These are phyloP conservation scores for Hirundo rustica DNA, from an alignment of 2,797 vertebrate genomes.

Conservation along the genomic window DNA sequence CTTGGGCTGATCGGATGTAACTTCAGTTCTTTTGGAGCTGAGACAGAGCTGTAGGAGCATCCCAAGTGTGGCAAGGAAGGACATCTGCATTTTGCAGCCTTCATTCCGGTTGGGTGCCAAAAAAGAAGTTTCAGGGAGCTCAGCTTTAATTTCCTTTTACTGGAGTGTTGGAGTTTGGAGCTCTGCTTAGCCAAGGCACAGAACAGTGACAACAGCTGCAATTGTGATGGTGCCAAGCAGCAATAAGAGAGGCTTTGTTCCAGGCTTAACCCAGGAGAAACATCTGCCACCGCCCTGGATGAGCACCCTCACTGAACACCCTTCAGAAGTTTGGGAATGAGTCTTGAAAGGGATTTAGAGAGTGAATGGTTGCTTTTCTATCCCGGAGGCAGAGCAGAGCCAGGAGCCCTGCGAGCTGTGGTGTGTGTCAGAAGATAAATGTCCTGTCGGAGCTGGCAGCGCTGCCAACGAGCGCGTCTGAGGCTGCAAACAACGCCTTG, in stretches of 20 bases:
- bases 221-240: not conserved
- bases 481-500: not conserved
- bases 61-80: not conserved
- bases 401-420: not conserved
- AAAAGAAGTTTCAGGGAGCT: not conserved
- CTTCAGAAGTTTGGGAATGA: not conserved
- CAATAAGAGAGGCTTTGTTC: not conserved
- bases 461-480: not conserved
- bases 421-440: not conserved
- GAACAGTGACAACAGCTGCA: not conserved
- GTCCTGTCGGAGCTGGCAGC: not conserved
- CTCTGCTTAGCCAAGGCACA: not conserved
- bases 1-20: not conserved
- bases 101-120: not conserved
- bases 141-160: not conserved
- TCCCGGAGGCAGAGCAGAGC: not conserved
- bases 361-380: not conserved
- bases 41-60: not conserved
- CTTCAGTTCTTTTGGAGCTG: not conserved
- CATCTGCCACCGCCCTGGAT: accelerated
- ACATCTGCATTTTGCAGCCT: not conserved
- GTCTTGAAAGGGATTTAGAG: not conserved
- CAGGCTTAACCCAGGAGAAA: not conserved
- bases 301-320: not conserved
- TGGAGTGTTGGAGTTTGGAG: not conserved